Base-by-base conservation (phyloP, 2,113 vertebrate species). In the Oostethus manadensis region DNA sequence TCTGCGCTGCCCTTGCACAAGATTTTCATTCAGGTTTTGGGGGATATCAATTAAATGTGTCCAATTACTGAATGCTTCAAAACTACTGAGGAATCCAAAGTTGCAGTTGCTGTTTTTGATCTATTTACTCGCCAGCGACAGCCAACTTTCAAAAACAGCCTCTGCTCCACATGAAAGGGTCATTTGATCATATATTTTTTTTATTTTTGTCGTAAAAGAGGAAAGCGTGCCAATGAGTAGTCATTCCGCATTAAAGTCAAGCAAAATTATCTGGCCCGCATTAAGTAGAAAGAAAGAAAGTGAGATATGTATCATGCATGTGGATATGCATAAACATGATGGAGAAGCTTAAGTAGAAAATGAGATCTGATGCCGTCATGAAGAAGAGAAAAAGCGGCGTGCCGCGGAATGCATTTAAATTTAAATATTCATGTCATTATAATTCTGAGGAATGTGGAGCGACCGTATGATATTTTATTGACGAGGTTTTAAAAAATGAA, bases 401-500 rank as follows among this genome's bases (percentile, higher is more conserved):
- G 87, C 88, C n/a, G 87, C 76, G 64, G 89, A 88, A 91, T 89
- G 89, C 90, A 90, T 91, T 91, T 91, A 86, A 87, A 91, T 89
- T 91, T 90, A 91, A 91, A 90, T 91, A 91, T 91, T 91, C 86
- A 91, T 91, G 87, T 91, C 90, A 91, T 91, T 91, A 91, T 91
- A 91, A 89, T 91, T 89, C 90, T 90, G 88, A 91, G 90, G 89
- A 91, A 91, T 91, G 87, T 89, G 89, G 88, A 89, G 89, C 86
- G 89, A 88, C 87, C 71, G 84, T 91, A 87, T 91, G 86, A 91
- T 91, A 91, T 91, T 91, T 91, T 91, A 91, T 91, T 91, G 89
- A 91, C 88, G 76, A 91, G 90, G 84, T 87, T 91, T 91, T 91
- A 89, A 91, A 91, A 87, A 91, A 91, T 91, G 89, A 85, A 91